Percentiles rank a stretch among this genome's conserved stretches.
Evolutionary conservation across 2,888 invertebrate species (phyloP).

Genomic region (Drosophila kambysellisi): DNA sequence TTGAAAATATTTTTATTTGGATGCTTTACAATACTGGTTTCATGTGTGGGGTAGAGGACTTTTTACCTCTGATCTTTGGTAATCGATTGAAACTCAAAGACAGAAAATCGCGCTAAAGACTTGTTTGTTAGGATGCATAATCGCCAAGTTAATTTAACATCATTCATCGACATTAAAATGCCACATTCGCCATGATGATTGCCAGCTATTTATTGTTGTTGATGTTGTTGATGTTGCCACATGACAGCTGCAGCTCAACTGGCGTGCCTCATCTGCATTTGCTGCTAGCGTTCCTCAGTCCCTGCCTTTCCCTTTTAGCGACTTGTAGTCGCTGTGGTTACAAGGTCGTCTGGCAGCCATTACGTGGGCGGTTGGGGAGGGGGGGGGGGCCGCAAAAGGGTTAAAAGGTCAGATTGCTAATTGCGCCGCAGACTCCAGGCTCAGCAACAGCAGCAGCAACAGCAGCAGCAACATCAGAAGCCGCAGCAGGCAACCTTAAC

Average conservation of each 20-base stretch:
- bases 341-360: slow-evolving; percentile 65
- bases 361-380: slow-evolving; percentile 5
- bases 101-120: background rate
- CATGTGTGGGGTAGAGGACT: no score
- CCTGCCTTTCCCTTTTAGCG: background rate
- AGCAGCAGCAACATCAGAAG: background rate
- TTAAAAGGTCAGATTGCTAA: slow-evolving; percentile 78
- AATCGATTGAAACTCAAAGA: background rate
- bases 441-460: background rate
- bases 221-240: slow-evolving; percentile 12
- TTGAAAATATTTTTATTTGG: no score
- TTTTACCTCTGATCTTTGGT: background rate
- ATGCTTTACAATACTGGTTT: background rate
- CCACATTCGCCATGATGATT: slow-evolving; percentile 18
- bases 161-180: slow-evolving; percentile 36
- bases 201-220: background rate
- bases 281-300: background rate
- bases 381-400: slow-evolving; percentile 53
- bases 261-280: slow-evolving; percentile 10
- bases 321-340: slow-evolving; percentile 68
- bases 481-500: slow-evolving; percentile 4
- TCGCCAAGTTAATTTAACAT: slow-evolving; percentile 10
- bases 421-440: slow-evolving; percentile 43
- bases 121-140: background rate
- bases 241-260: slow-evolving; percentile 18